Percentiles rank a stretch among this genome's conserved stretches.
Evolutionary conservation across 1,140 invertebrate genomes (phyloP).

Genomic region (Andricus grossulariae): DNA sequence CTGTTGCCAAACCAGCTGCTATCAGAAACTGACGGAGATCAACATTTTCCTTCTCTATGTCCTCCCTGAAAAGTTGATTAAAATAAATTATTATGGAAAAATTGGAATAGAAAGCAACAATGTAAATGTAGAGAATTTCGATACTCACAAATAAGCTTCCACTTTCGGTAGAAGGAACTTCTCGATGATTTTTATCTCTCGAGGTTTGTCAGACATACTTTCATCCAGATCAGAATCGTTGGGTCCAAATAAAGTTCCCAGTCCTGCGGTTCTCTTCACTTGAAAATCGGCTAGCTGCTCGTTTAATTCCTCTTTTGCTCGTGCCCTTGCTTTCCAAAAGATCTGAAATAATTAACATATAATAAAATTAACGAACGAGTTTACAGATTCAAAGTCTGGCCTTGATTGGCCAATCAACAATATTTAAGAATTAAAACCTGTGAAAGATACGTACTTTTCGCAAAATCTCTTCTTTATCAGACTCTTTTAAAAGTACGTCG

Average conservation of each 20-base stretch:
- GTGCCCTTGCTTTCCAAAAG: constrained; percentile 90
- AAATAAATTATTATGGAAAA: constrained; percentile 33
- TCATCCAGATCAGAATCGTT: constrained; percentile 88
- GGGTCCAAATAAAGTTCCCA: constrained; percentile 92
- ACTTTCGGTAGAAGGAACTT: constrained; percentile 84
- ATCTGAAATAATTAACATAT: constrained; percentile 69
- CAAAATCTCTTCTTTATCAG: constrained; percentile 92
- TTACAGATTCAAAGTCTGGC: not conserved
- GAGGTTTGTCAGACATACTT: constrained; percentile 87
- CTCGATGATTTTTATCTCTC: constrained; percentile 87
- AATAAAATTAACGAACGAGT: constrained; percentile 18
- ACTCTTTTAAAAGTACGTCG: constrained; percentile 86
- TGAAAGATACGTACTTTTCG: constrained; percentile 79
- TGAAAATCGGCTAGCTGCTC: constrained; percentile 93
- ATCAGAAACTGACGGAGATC: constrained; percentile 83
- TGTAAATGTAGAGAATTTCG: constrained; percentile 28
- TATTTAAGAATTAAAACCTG: not conserved
- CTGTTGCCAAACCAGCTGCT: constrained; percentile 86
- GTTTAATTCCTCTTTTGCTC: constrained; percentile 90
- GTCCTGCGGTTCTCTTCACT: constrained; percentile 91
- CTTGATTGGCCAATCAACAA: constrained; percentile 22
- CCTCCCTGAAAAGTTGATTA: constrained; percentile 77
- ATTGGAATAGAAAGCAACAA: not conserved
- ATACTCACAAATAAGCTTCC: constrained; percentile 82
- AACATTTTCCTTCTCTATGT: constrained; percentile 83